Evolutionary conservation across 1,140 invertebrate species (phyloP).

Genomic region (Oreohelix idahoensis): DNA sequence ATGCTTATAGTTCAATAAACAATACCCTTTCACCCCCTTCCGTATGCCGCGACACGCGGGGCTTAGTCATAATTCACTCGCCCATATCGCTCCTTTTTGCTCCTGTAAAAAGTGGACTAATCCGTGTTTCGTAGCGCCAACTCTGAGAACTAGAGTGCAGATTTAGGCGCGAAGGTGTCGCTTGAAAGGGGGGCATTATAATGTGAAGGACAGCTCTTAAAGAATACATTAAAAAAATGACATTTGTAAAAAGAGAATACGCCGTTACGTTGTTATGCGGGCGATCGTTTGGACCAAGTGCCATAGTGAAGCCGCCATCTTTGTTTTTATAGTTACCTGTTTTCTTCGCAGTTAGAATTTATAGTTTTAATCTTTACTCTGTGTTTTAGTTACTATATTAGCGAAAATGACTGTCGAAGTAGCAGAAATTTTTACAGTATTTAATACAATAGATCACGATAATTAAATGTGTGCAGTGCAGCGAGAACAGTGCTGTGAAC

Average conservation of each 20-base stretch:
- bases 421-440: too few relatives aligned
- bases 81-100: not conserved
- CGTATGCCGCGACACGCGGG: not conserved
- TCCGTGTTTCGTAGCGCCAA: not conserved
- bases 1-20: not conserved
- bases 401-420: too few relatives aligned
- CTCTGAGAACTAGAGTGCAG: not conserved
- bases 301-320: not conserved
- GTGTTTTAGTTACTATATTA: not conserved
- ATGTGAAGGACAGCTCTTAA: not conserved
- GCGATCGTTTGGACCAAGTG: not conserved
- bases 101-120: not conserved
- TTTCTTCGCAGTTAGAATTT: not conserved
- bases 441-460: not conserved
- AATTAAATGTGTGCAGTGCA: not conserved
- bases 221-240: not conserved
- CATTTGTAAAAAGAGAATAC: not conserved
- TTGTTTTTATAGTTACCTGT: not conserved
- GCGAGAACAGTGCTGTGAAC: not conserved
- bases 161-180: not conserved
- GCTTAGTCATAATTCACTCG: not conserved
- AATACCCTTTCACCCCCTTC: not conserved
- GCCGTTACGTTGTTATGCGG: not conserved
- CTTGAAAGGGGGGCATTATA: not conserved
- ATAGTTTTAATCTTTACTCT: not conserved